Conservation (phyloP, 2,888 invertebrate genomes). For the Heliconius ismenius region DNA sequence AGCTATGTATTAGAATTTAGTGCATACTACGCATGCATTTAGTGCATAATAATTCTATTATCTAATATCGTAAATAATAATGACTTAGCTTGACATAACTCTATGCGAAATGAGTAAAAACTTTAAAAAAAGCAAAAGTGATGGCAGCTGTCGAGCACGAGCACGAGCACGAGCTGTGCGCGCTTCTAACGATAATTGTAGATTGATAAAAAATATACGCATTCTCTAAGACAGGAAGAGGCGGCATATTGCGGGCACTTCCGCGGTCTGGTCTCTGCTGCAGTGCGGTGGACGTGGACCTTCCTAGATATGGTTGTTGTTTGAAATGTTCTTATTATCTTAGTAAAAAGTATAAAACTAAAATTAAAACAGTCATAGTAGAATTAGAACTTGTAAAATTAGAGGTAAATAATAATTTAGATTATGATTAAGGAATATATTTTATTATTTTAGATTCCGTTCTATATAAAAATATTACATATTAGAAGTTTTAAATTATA, state of each 20-base stretch:
- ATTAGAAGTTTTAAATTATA: too few relatives aligned
- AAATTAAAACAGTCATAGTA: background rate
- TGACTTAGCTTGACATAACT: background rate
- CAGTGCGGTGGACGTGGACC: slow-evolving; percentile 1
- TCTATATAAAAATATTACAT: background rate
- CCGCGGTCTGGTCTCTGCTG: slow-evolving; percentile 54
- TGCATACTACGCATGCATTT: too few relatives aligned
- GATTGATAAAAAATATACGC: slow-evolving; percentile 63
- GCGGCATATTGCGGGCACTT: slow-evolving; percentile 75
- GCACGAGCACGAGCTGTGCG: slow-evolving; percentile 52
- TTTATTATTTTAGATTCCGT: background rate
- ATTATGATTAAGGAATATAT: background rate
- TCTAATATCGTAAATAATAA: slow-evolving; percentile 13
- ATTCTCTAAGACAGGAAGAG: slow-evolving; percentile 79
- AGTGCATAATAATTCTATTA: background rate
- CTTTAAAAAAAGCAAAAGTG: slow-evolving; percentile 38
- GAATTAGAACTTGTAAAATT: background rate
- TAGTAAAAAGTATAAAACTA: background rate
- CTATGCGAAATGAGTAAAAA: slow-evolving; percentile 33
- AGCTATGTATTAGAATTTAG: background rate
- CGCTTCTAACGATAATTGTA: slow-evolving; percentile 57
- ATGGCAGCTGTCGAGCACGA: slow-evolving; percentile 61
- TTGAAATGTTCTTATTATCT: background rate
- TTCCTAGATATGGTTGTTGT: background rate
- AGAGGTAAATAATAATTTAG: background rate